phyloP scores from a whole-genome alignment of 2,113 vertebrate genomes.

The Rostratula benghalensis region DNA sequence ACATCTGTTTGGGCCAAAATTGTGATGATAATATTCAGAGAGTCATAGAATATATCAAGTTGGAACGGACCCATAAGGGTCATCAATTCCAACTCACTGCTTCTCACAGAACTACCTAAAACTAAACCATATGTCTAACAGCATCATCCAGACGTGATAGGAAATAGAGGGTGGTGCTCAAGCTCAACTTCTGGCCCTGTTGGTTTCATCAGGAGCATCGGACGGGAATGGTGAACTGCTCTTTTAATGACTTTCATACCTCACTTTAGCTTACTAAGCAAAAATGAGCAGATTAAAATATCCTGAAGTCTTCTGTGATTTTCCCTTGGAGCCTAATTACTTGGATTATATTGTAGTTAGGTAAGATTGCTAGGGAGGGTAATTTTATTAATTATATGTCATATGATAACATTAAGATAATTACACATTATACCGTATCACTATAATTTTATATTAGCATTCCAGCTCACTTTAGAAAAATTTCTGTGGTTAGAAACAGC shows the following conservation, averaged over 20 bases:
- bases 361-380: background rate
- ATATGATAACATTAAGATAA: background rate
- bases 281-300: background rate
- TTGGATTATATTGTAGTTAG: background rate
- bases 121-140: background rate
- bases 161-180: background rate
- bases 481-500: background rate
- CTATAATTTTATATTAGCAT: background rate
- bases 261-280: background rate
- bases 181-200: background rate
- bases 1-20: background rate
- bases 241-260: background rate
- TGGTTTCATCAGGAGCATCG: background rate
- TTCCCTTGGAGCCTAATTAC: background rate
- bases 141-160: background rate
- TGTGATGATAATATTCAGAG: accelerated
- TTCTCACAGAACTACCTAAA: background rate
- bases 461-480: background rate
- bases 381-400: background rate
- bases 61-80: background rate
- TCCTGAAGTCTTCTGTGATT: background rate
- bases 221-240: background rate
- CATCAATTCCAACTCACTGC: background rate
- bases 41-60: background rate
- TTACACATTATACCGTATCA: background rate